These are phyloP conservation scores for Ciconia nigra DNA, from an alignment of 2,797 vertebrate genomes.

Conservation along the genomic window DNA sequence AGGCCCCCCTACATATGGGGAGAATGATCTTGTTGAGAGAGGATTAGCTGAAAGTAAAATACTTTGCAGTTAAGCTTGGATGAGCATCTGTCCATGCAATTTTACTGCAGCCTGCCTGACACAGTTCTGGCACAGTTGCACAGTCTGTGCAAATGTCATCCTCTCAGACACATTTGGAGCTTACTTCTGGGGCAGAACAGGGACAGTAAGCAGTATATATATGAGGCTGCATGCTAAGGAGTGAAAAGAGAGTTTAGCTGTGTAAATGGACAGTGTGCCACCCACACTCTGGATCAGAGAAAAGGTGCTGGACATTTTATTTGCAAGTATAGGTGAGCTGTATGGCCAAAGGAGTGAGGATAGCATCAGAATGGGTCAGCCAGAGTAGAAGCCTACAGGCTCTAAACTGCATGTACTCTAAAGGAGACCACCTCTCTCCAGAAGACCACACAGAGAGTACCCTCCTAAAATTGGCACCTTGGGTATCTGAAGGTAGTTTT, in stretches of 20 bases:
- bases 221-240: not conserved
- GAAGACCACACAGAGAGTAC: not conserved
- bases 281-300: not conserved
- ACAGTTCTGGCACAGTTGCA: not conserved
- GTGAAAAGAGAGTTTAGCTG: not conserved
- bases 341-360: not conserved
- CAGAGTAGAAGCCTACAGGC: not conserved
- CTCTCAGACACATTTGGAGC: not conserved
- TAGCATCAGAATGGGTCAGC: not conserved
- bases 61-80: not conserved
- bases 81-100: not conserved
- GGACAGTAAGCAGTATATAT: not conserved
- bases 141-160: not conserved
- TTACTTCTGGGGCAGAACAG: not conserved
- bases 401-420: not conserved
- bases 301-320: not conserved
- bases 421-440: not conserved
- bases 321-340: not conserved
- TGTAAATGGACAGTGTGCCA: fast-evolving
- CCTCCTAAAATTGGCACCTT: not conserved
- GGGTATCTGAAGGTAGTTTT: not conserved
- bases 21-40: not conserved
- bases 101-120: not conserved
- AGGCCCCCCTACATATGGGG: too few species aligned
- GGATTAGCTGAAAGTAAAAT: not conserved